A percentile compares a stretch with the other conserved stretches of the same genome.
These are phyloP conservation scores for Limnodromus scolopaceus DNA, from an alignment of 2,797 vertebrate genomes.

Conservation along the genomic window DNA sequence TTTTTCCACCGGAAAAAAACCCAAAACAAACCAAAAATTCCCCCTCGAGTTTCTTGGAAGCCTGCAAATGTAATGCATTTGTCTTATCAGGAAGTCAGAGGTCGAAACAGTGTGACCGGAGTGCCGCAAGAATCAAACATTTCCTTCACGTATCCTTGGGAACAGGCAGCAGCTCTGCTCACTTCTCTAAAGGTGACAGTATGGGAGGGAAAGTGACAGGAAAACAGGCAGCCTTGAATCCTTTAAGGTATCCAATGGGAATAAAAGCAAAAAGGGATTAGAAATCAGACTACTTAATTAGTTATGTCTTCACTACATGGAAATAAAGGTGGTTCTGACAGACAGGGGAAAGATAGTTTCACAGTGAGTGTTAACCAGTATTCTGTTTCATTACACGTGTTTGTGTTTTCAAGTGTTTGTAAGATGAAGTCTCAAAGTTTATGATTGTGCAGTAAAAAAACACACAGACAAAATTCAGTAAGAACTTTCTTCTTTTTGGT, in stretches of 20 bases:
- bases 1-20: neutral
- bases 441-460: neutral
- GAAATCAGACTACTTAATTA: neutral
- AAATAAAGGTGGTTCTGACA: neutral
- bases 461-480: neutral
- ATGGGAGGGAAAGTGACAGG: fast-evolving
- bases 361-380: neutral
- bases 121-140: fast-evolving
- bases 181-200: neutral
- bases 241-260: neutral
- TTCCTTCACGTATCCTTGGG: neutral
- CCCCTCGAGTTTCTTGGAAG: neutral
- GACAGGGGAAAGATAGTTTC: neutral
- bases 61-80: neutral
- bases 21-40: fast-evolving
- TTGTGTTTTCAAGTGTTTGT: neutral
- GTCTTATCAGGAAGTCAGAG: neutral
- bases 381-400: fast-evolving
- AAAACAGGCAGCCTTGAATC: neutral
- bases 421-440: neutral
- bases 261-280: neutral
- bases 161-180: neutral
- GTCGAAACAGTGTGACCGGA: neutral
- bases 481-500: neutral
- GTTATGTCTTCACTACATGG: neutral